These are phyloP conservation scores for Sycophaga agraensis DNA, from an alignment of 1,140 invertebrate genomes.

Conservation along the genomic window DNA sequence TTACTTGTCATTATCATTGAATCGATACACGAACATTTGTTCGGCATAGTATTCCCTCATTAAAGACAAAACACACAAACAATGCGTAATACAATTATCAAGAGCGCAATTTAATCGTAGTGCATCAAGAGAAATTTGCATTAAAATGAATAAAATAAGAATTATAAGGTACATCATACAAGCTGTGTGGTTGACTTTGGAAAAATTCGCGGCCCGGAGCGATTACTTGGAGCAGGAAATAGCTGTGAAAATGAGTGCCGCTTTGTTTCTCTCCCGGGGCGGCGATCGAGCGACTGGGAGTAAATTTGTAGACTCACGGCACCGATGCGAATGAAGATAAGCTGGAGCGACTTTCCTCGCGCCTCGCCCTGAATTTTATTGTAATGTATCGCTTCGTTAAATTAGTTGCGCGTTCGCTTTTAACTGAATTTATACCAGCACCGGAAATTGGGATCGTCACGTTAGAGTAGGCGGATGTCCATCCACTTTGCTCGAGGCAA, in stretches of 20 bases:
- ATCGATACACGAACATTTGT: no score
- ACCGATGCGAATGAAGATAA: constrained; percentile 35
- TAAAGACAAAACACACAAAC: no score
- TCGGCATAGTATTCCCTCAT: no score
- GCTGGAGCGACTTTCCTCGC: background rate
- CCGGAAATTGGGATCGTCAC: background rate
- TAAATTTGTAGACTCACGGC: constrained; percentile 33
- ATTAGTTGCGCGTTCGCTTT: background rate
- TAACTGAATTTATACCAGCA: background rate
- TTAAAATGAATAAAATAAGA: no score
- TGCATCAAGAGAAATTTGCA: no score
- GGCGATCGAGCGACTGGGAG: constrained; percentile 4
- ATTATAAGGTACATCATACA: no score
- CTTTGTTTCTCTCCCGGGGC: background rate
- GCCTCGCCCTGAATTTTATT: background rate
- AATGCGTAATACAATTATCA: no score
- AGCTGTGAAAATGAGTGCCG: background rate
- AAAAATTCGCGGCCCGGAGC: no score
- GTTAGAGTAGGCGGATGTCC: background rate
- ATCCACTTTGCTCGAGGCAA: no score
- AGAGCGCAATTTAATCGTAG: no score
- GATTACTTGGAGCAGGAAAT: background rate
- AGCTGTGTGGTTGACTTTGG: background rate
- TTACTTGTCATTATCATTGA: no score
- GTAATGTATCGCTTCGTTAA: background rate